phyloP scores from a whole-genome alignment of 2,888 invertebrate species.

The Lasioglossum malachurum region DNA sequence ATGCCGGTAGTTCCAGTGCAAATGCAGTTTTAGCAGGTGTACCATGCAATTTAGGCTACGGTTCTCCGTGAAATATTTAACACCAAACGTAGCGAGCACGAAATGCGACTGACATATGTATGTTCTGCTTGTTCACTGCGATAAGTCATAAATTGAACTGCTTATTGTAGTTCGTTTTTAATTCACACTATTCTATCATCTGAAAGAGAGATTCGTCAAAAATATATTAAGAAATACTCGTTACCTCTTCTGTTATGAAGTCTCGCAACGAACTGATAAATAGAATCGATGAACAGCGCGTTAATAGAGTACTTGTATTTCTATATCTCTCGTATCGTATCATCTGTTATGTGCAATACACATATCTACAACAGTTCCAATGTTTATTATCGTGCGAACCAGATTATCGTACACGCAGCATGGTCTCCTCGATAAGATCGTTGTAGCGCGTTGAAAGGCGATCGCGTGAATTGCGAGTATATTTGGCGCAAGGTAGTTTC shows the following conservation, averaged over 20 bases:
- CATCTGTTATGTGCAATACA: not conserved
- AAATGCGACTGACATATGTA: too few relatives aligned
- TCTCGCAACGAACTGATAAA: not conserved
- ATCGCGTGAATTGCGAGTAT: constrained; percentile 1
- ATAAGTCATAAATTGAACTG: not conserved
- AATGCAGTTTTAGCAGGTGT: not conserved
- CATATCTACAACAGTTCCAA: not conserved
- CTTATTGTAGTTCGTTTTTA: too few relatives aligned
- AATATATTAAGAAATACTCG: not conserved
- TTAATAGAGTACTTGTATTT: not conserved
- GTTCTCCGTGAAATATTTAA: not conserved
- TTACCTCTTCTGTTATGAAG: not conserved
- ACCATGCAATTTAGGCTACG: not conserved
- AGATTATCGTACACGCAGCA: not conserved
- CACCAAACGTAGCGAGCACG: not conserved
- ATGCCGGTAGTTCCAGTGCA: not conserved
- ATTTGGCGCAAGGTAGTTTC: constrained; percentile 11
- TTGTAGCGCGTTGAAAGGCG: not conserved
- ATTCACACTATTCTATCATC: not conserved
- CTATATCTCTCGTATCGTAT: not conserved
- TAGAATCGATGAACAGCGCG: not conserved
- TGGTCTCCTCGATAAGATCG: constrained; percentile 20
- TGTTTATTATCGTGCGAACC: constrained; percentile 6
- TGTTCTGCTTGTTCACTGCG: too few relatives aligned
- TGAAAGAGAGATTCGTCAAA: not conserved